Evolutionary conservation across 2,888 invertebrate species (phyloP).

Genomic region (Gasteruption jaculator): DNA sequence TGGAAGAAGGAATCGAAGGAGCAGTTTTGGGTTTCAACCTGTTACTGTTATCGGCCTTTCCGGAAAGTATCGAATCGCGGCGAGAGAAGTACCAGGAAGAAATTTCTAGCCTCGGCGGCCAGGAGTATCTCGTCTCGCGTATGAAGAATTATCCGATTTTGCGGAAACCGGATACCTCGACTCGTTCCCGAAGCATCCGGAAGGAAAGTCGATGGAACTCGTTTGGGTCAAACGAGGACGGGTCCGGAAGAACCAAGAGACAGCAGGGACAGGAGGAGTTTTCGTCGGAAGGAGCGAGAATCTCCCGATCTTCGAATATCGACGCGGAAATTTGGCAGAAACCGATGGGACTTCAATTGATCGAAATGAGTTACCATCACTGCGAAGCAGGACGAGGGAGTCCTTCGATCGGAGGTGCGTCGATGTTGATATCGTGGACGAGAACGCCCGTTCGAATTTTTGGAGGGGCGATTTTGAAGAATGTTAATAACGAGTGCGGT

Average conservation of each 20-base stretch:
- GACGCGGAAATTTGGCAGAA: slow-evolving; percentile 17
- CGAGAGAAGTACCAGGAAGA: too few relatives aligned
- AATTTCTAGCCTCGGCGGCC: not conserved
- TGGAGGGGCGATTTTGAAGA: slow-evolving; percentile 63
- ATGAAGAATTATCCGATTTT: not conserved
- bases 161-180: not conserved
- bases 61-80: too few relatives aligned
- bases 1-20: slow-evolving; percentile 65
- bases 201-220: slow-evolving; percentile 3
- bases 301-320: too few relatives aligned
- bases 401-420: slow-evolving; percentile 48
- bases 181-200: not conserved
- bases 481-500: slow-evolving; percentile 59
- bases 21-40: slow-evolving; percentile 66
- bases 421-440: slow-evolving; percentile 63
- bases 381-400: slow-evolving; percentile 54
- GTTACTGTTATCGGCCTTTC: slow-evolving; percentile 59
- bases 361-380: slow-evolving; percentile 50
- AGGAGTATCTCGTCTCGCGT: not conserved
- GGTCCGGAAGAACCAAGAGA: not conserved
- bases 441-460: slow-evolving; percentile 64
- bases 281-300: too few relatives aligned
- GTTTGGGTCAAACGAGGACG: not conserved
- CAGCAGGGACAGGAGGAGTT: too few relatives aligned
- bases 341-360: slow-evolving; percentile 51